phyloP scores from a whole-genome alignment of 2,113 vertebrate species.

The Trematomus loennbergii region DNA sequence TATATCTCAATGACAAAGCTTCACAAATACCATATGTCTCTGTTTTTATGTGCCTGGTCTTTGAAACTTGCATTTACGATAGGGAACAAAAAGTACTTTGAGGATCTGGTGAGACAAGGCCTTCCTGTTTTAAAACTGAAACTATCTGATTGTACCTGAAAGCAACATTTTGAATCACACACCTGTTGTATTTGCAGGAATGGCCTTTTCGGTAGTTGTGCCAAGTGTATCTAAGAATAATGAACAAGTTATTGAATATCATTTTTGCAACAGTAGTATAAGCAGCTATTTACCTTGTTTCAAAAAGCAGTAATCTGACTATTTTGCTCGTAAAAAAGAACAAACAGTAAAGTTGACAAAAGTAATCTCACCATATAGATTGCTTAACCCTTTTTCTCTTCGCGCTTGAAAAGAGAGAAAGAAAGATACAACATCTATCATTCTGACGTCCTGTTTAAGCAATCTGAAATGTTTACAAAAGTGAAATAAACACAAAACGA shows the following conservation, averaged over 20 bases:
- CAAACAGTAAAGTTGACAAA: neutral
- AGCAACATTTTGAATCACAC: constrained; percentile 15
- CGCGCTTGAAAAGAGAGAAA: constrained; percentile 37
- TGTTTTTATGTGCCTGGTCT: neutral
- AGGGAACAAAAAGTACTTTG: constrained; percentile 42
- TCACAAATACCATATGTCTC: neutral
- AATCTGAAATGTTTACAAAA: neutral
- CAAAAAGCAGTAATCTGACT: neutral
- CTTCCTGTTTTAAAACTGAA: constrained; percentile 3
- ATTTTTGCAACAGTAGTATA: neutral
- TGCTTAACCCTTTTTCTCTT: constrained; percentile 64
- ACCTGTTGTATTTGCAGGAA: constrained; percentile 61
- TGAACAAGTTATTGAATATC: neutral
- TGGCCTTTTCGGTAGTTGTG: constrained; percentile 31
- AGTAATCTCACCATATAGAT: constrained; percentile 65
- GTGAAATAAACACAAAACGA: neutral
- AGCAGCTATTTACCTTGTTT: neutral
- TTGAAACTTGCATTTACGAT: neutral
- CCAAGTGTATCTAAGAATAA: constrained; percentile 55
- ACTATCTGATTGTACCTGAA: neutral
- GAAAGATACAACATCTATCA: neutral
- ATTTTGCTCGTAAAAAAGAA: neutral
- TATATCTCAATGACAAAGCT: neutral
- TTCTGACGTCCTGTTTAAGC: neutral
- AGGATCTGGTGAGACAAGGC: constrained; percentile 30